Base-by-base conservation (phyloP, 64 coral and sea anemone genomes). In the Montipora capricornis region DNA sequence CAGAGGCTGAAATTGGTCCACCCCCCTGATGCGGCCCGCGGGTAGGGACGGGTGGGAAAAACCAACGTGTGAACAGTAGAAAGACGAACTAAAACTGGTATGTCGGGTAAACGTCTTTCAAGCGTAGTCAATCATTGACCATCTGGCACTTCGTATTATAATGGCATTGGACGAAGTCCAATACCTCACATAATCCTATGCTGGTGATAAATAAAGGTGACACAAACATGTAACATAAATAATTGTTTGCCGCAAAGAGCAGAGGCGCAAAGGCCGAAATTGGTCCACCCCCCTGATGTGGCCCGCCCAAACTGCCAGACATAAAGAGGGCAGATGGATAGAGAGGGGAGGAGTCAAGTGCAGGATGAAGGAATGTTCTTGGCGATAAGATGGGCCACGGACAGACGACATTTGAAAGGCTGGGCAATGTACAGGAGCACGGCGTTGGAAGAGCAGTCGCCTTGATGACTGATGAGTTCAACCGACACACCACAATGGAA, bases 261-360 rank as follows among this genome's bases (percentile, higher is more conserved):
- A 83, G 81, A 16, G 29, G 75, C 0, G 12, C 44, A 11, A 3
- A 78, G 46, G 16, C 82, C 82, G 82, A 85, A 85, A 55, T 55
- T 55, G 57, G 57, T 49, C 48, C 49, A n/a, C 77, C 16, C 46
- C 46, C 58, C 24, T 10, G 82, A 85, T 85, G 82, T 44, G 57
- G 82, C 82, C 46, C 82, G 19, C 67, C 82, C 82, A 85, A 85
- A 85, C 82, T 0, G 58, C 82, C 82, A 85, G 82, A 85, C 8
- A 85, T 5, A 66, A 49, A 80, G 13, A 14, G 55, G 46, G 16
- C 0, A 68, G n/a, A 9, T 57, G 67, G 29, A 29, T 22, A 0
- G 47, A n/a, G 55, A 16, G 6, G 60, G 46, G 9, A 19, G 0
- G 16, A 50, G 82, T 57, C 11, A 60, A 70, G 45, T 11, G 19